A percentile compares a stretch with the other conserved stretches of the same genome.
Evolutionary conservation across 2,888 invertebrate genomes (phyloP).

Genomic region (Poecilus cupreus): DNA sequence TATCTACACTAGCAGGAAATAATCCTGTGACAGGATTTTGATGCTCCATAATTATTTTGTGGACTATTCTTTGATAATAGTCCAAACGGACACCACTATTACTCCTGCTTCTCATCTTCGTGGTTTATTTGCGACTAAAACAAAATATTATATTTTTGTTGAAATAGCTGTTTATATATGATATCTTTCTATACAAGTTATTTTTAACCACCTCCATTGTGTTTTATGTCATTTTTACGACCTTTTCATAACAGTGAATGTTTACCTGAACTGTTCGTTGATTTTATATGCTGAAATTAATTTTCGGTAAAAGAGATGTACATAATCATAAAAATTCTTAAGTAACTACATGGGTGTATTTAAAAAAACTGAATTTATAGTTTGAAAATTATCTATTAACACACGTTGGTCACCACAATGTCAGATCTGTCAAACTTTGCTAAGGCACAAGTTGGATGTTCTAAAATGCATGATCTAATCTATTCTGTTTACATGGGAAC

Average conservation of each 20-base stretch:
- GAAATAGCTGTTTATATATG: slow-evolving; percentile 28
- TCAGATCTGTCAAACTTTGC: neutral
- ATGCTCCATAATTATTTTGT: slow-evolving; percentile 93
- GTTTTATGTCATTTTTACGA: slow-evolving; percentile 3
- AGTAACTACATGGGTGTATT: slow-evolving; percentile 8
- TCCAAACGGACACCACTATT: slow-evolving; percentile 96
- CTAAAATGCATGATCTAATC: slow-evolving; percentile 9
- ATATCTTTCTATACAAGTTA: slow-evolving; percentile 55
- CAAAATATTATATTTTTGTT: neutral
- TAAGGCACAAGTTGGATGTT: neutral
- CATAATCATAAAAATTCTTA: neutral
- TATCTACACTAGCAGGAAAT: slow-evolving; percentile 91
- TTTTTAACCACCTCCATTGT: slow-evolving; percentile 51
- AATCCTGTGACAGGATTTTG: slow-evolving; percentile 98
- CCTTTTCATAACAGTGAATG: neutral
- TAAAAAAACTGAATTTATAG: neutral
- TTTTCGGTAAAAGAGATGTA: neutral
- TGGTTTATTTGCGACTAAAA: slow-evolving; percentile 4
- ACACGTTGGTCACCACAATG: slow-evolving; percentile 15
- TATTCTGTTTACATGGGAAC: neutral
- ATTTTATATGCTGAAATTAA: slow-evolving; percentile 60
- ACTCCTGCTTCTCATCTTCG: slow-evolving; percentile 88
- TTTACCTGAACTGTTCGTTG: slow-evolving; percentile 25
- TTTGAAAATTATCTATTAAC: neutral
- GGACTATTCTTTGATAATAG: slow-evolving; percentile 95